phyloP scores from a whole-genome alignment of 2,888 invertebrate species.

The Meta bourneti region DNA sequence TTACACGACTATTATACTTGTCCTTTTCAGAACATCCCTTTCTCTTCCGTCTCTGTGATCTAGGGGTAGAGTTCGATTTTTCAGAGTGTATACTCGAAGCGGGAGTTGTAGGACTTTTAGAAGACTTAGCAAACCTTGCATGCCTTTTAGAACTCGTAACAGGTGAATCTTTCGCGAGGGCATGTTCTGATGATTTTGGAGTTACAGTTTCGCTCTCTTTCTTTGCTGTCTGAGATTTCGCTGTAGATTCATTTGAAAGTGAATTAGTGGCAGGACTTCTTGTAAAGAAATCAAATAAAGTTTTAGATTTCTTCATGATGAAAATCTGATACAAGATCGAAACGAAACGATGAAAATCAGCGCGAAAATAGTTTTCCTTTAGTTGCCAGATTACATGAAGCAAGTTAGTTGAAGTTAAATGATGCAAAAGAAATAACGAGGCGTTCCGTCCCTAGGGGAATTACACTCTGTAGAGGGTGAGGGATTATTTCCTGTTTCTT shows the following conservation, averaged over 20 bases:
- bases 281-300: conserved; percentile 54
- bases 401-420: no score
- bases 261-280: conserved; percentile 46
- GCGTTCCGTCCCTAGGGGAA: no score
- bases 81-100: no score
- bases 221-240: neutral
- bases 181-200: conserved; percentile 8
- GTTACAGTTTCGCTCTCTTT: neutral
- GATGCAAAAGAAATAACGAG: no score
- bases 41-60: neutral
- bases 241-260: neutral
- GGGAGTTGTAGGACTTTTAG: neutral
- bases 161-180: neutral
- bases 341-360: conserved; percentile 2
- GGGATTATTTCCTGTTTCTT: no score
- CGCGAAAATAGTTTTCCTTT: neutral
- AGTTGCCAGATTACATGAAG: conserved; percentile 28
- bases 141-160: neutral
- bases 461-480: no score
- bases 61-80: neutral
- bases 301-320: conserved; percentile 51
- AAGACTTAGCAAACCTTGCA: neutral
- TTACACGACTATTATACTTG: no score
- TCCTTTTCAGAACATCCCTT: neutral
- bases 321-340: neutral